Conservation (phyloP, 2,113 vertebrate species). For the Chionomys nivalis region DNA sequence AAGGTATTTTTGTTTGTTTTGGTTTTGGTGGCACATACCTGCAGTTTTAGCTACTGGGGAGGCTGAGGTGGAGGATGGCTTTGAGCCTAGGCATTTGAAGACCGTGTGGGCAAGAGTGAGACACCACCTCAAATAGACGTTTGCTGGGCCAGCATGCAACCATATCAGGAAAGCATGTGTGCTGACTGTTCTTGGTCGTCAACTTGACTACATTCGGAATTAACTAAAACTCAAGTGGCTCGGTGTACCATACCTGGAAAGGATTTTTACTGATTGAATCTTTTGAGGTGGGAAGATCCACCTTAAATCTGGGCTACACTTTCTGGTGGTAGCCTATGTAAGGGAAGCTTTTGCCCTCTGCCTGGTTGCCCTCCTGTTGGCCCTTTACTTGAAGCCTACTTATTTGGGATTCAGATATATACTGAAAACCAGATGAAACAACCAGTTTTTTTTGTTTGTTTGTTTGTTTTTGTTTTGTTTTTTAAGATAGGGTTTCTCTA, state of each 20-base stretch:
- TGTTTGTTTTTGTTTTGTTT: too few species aligned
- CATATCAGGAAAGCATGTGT: not conserved
- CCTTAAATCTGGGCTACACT: not conserved
- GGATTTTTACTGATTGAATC: not conserved
- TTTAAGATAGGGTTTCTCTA: too few species aligned
- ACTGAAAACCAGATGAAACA: not conserved
- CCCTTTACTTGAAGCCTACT: not conserved
- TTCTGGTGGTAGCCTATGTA: not conserved
- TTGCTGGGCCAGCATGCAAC: not conserved
- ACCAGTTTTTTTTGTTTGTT: not conserved
- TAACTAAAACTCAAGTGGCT: not conserved
- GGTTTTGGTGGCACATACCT: not conserved
- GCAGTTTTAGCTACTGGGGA: not conserved
- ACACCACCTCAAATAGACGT: not conserved
- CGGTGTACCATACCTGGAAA: not conserved
- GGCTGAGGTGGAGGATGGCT: not conserved
- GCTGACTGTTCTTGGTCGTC: not conserved
- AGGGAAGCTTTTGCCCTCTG: not conserved
- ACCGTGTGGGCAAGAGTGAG: not conserved
- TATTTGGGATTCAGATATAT: not conserved
- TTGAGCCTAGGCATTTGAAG: not conserved
- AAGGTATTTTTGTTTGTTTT: not conserved
- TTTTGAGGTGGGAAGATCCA: not conserved
- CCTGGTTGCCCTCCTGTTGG: not conserved
- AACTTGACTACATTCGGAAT: not conserved